Base-by-base conservation (phyloP, 2,888 invertebrate genomes). In the Euproctis similis region DNA sequence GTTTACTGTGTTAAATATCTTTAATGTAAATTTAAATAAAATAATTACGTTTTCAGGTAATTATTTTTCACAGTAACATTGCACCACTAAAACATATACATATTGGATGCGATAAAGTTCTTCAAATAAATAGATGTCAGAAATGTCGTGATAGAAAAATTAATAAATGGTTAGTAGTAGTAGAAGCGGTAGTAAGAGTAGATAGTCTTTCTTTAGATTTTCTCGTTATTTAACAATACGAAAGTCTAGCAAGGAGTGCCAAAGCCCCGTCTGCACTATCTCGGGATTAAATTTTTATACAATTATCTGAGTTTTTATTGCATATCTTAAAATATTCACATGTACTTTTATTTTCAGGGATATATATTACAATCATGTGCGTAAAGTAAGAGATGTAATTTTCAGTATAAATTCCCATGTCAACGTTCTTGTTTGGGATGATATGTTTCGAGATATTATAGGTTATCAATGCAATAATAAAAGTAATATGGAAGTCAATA, bases 101-200 rank as follows among this genome's bases (percentile, higher is more conserved):
- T 55, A 89, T 95, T 36, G 95, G 94, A 0, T 91, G 92, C 25
- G 95, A 95, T 62, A 95, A 95, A 75, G 94, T 95, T 0, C 91
- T 86, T 51, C 88, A 90, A 34, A 67, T 92, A 13, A 90, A 90
- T n/a, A 72, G 81, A 39, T 92, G 92, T 55, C 48, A 69, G 2
- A 60, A 72, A 22, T 92, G 92, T 46, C 53, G 53, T 8, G 34
- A 20, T 6, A 58, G 51, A 20, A 36, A 39, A 6, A 2, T 48
- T 1, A 26, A 42, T 4, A 40, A 52, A 2, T 27, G 29, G 81
- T 76, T 45, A 69, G 75, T 67, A n/a, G n/a, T n/a, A n/a, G n/a
- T n/a, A n/a, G n/a, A n/a, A n/a, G n/a, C n/a, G n/a, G n/a, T n/a
- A n/a, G n/a, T n/a, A n/a, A n/a, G n/a, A n/a, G n/a, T n/a, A n/a